Base-by-base conservation (phyloP, 2,113 vertebrate genomes). In the Catharus minimus region DNA sequence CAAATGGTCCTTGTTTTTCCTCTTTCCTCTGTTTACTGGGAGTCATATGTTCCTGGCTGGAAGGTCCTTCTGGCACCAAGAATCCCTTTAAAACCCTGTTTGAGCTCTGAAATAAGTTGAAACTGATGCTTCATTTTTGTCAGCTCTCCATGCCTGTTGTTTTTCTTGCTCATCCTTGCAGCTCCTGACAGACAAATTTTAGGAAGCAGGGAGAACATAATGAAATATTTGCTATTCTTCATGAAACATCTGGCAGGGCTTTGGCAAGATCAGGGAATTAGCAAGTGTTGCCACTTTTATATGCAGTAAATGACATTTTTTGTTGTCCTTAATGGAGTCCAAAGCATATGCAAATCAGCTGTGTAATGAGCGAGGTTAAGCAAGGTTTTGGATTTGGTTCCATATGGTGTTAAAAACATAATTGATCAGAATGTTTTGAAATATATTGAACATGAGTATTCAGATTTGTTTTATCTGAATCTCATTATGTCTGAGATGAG, bases 341-440 rank as follows among this genome's bases (percentile, higher is more conserved):
- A 93, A 86, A 89, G 50, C 87, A 52, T 75, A 94, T 82, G 94
- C 92, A 95, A 93, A 94, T 95, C 76, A 93, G 56, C 46, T 73
- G 50, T 24, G 6, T 86, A 92, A 90, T 78, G 89, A 94, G 67
- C 16, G 58, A 96, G 86, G 90, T 94, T 94, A 94, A 95, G 81
- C 64, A 76, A 92, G 88, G 71, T 73, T 92, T 90, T 73, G 58
- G 47, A 44, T 84, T 86, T 73, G 33, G 74, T 89, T 89, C 92
- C 90, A 84, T 94, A 92, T 68, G 93, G 89, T 82, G 71, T 65
- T 89, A 92, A 77, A 95, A 90, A 38, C 44, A 55, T 82, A 86
- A 93, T 68, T 86, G 89, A 93, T 92, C 77, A n/a, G 86, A 91
- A 87, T 91, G 84, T 95, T 95, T 95, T 90, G 90, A 88, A 86